Evolutionary conservation across 2,888 invertebrate species (phyloP).

Genomic region (Agrochola lota): DNA sequence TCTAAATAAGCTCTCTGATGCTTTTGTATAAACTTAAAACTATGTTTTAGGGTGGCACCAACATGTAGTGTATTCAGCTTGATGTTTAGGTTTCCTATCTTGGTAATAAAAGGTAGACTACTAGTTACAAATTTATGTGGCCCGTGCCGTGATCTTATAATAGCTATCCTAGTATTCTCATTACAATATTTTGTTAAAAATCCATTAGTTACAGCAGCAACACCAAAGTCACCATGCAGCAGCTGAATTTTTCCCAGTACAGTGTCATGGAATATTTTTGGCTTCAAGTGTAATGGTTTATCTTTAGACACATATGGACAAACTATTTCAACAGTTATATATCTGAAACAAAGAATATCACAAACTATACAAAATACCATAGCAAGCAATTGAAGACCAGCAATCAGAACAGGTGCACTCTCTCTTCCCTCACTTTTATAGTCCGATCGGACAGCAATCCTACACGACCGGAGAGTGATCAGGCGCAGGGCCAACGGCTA

Average conservation of each 20-base stretch:
- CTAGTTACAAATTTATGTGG: slow-evolving; percentile 93
- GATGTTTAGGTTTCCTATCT: slow-evolving; percentile 91
- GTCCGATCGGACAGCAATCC: no score
- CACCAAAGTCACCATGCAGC: slow-evolving; percentile 94
- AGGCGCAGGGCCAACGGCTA: no score
- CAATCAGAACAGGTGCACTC: no score
- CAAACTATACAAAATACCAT: not conserved
- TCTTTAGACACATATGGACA: slow-evolving; percentile 86
- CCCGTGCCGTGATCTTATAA: slow-evolving; percentile 93
- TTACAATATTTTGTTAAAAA: slow-evolving; percentile 95
- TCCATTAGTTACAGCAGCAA: slow-evolving; percentile 93
- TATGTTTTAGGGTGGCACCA: slow-evolving; percentile 95
- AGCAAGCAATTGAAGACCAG: no score
- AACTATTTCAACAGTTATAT: slow-evolving; percentile 92
- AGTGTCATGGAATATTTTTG: slow-evolving; percentile 89
- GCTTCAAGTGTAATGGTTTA: slow-evolving; percentile 87
- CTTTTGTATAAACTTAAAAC: slow-evolving; percentile 93
- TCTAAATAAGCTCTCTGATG: slow-evolving; percentile 93
- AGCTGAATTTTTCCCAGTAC: slow-evolving; percentile 92
- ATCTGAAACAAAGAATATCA: slow-evolving; percentile 86
- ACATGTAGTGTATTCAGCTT: slow-evolving; percentile 92
- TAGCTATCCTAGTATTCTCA: slow-evolving; percentile 93
- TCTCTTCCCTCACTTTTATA: no score
- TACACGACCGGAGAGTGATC: no score
- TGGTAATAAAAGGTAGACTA: slow-evolving; percentile 92